Percentiles rank a stretch among this genome's conserved stretches.
Evolutionary conservation across 2,888 invertebrate species (phyloP).

Genomic region (Melangyna quadrimaculata): DNA sequence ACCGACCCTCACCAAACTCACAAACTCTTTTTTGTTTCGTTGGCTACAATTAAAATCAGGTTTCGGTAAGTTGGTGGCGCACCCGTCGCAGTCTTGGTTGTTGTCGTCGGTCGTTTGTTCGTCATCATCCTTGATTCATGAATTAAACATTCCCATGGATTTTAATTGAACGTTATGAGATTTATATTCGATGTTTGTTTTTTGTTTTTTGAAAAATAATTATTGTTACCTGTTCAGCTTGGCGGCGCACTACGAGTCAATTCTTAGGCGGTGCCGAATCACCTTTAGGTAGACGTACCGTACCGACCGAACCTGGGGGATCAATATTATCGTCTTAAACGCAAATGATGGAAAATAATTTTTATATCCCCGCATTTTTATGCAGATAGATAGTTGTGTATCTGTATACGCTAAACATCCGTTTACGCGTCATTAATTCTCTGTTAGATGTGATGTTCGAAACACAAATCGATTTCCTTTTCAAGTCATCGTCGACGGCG

Average conservation of each 20-base stretch:
- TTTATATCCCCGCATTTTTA: slow-evolving; percentile 45
- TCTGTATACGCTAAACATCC: slow-evolving; percentile 22
- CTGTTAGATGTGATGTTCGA: slow-evolving; percentile 33
- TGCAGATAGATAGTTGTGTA: neutral
- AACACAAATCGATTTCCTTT: slow-evolving; percentile 59
- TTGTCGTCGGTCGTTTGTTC: neutral
- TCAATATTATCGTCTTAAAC: slow-evolving; percentile 40
- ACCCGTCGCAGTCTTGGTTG: slow-evolving; percentile 39
- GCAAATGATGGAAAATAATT: slow-evolving; percentile 59
- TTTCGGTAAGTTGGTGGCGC: slow-evolving; percentile 71
- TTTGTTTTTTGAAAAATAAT: neutral
- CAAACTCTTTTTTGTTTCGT: neutral
- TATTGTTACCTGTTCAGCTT: slow-evolving; percentile 68
- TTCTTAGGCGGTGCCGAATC: slow-evolving; percentile 53
- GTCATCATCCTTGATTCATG: slow-evolving; percentile 64
- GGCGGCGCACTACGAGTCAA: slow-evolving; percentile 57
- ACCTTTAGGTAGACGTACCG: too few relatives aligned
- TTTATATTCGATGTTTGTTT: slow-evolving; percentile 49
- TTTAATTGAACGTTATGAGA: slow-evolving; percentile 71
- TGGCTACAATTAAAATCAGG: slow-evolving; percentile 71
- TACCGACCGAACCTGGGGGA: slow-evolving; percentile 8
- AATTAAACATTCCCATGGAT: slow-evolving; percentile 71
- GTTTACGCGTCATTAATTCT: slow-evolving; percentile 67
- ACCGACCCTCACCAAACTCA: slow-evolving; percentile 17
- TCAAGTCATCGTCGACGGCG: neutral